These are phyloP conservation scores for Lethenteron reissneri DNA, from an alignment of 2,113 vertebrate species.

Conservation along the genomic window DNA sequence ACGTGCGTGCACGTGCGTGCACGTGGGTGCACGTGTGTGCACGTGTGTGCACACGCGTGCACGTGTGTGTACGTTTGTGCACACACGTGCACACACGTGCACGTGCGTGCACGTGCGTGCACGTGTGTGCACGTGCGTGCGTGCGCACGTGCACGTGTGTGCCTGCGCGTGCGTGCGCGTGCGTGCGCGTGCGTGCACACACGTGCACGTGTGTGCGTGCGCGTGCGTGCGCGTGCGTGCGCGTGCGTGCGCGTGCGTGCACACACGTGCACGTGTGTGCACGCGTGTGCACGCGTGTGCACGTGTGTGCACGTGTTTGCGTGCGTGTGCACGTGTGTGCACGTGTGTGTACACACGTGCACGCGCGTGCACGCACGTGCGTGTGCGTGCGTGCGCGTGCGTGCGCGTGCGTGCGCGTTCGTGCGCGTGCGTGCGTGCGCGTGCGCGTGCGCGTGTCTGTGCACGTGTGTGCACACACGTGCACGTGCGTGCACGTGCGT, in stretches of 20 bases:
- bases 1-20: background rate
- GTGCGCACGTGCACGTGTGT: background rate
- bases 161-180: too few species aligned
- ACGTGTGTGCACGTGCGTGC: background rate
- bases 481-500: background rate
- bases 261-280: background rate
- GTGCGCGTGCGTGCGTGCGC: background rate
- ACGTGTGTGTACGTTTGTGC: background rate
- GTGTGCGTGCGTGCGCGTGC: background rate
- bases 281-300: background rate
- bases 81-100: background rate
- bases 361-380: background rate
- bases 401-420: background rate
- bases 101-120: background rate
- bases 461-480: background rate
- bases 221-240: background rate
- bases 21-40: background rate
- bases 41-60: background rate
- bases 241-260: background rate
- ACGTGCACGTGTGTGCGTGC: background rate
- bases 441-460: background rate
- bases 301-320: background rate
- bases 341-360: background rate
- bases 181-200: too few species aligned
- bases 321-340: background rate